A percentile compares a stretch with the other conserved stretches of the same genome.
These are phyloP conservation scores for Trematocara variabile DNA, from an alignment of 2,113 vertebrate species.

Conservation along the genomic window DNA sequence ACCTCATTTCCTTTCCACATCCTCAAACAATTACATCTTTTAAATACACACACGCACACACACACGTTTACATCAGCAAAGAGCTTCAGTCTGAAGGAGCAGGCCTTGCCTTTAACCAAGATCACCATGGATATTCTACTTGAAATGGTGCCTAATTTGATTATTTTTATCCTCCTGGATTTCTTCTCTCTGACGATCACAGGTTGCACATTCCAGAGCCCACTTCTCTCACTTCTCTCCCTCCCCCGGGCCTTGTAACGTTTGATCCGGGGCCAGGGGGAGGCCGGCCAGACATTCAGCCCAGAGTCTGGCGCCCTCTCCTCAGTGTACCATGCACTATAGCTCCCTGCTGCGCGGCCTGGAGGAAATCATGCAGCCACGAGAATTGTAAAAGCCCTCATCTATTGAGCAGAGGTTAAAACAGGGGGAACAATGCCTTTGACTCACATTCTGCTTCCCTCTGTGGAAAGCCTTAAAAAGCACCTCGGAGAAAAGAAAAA, in stretches of 20 bases:
- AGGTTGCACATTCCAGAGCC: conserved; percentile 48
- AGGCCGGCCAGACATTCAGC: conserved; percentile 53
- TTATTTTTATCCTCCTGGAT: conserved; percentile 57
- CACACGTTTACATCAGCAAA: background rate
- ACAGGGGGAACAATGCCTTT: conserved; percentile 39
- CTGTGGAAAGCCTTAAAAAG: conserved; percentile 40
- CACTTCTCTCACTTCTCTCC: background rate
- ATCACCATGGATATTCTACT: conserved; percentile 36
- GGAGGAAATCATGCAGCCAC: conserved; percentile 47
- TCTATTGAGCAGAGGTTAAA: conserved; percentile 50
- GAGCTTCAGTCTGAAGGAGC: background rate
- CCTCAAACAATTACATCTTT: conserved; percentile 2
- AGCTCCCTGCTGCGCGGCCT: conserved; percentile 65
- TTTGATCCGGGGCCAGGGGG: conserved; percentile 65
- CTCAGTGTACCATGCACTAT: conserved; percentile 46
- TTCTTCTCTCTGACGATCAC: conserved; percentile 45
- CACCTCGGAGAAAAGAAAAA: background rate
- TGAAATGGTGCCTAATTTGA: conserved; percentile 35
- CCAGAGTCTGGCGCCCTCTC: conserved; percentile 48
- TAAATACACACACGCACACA: background rate
- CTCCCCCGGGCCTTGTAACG: conserved; percentile 27
- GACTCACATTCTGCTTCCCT: conserved; percentile 20
- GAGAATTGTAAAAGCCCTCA: conserved; percentile 43
- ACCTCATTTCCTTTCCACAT: conserved; percentile 18
- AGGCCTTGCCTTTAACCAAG: background rate